Base-by-base conservation (phyloP, 2,113 vertebrate species). In the Steatornis caripensis region DNA sequence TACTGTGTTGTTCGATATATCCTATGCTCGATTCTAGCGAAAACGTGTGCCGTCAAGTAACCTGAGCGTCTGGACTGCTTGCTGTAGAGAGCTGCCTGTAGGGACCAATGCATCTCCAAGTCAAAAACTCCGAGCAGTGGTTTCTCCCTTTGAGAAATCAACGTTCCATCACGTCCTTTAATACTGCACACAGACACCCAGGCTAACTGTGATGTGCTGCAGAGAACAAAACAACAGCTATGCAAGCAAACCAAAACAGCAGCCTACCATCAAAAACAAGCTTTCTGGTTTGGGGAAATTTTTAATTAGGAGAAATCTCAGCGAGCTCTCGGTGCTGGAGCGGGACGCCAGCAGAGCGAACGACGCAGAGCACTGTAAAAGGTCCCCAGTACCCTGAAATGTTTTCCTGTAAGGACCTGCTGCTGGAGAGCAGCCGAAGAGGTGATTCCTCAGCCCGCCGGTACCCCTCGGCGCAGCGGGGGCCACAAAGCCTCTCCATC, bases 381-480 rank as follows among this genome's bases (percentile, higher is more conserved):
- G 57, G 21, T 17, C 48, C 39, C 10, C 4, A n/a, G 1, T 14
- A 37, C 6, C 27, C 7, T 19, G 7, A 8, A 60, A 57, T 10
- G 5, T n/a, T 29, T 74, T 78, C 16, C 32, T 53, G 3, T 54
- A 24, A 75, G 54, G 37, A 12, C 2, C 27, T 54, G 13, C 15
- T 77, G 8, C 17, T 70, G 62, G 43, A 64, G 15, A 76, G 27
- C 11, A 57, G 12, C 9, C 71, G 55, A 21, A 49, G 22, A 27
- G 21, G 12, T 20, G 43, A 45, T 57, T 39, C n/a, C n/a, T n/a
- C 17, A 2, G 1, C 46, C 84, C 60, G 14, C 7, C 9, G 6
- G 9, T 36, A 12, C 6, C 34, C 5, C 20, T 37, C 3, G 4
- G 16, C 15, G 30, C 15, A 36, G 12, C 3, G 1, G 30, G 37